phyloP scores from a whole-genome alignment of 2,113 vertebrate genomes.

The Nibea albiflora region DNA sequence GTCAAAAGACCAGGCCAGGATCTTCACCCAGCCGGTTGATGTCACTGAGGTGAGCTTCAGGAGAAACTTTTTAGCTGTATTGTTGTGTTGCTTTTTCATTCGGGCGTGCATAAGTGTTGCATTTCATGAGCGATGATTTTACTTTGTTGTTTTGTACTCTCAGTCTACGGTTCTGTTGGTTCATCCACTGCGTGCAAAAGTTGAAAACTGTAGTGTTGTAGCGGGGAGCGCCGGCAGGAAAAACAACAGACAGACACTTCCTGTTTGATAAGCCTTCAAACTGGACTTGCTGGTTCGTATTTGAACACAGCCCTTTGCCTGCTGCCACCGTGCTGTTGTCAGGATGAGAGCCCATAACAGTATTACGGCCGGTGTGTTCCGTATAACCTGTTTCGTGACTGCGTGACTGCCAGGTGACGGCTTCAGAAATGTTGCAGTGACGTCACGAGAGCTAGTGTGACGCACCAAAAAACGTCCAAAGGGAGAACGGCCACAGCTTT shows the following conservation, averaged over 20 bases:
- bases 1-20: constrained; percentile 93
- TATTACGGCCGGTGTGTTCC: neutral
- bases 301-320: neutral
- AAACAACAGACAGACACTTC: neutral
- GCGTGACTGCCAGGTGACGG: neutral
- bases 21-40: constrained; percentile 95
- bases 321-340: neutral
- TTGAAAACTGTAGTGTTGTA: neutral
- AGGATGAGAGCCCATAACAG: neutral
- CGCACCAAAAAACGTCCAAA: neutral
- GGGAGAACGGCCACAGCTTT: neutral
- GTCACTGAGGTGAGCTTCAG: constrained; percentile 87
- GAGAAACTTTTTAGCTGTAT: neutral
- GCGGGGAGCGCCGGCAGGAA: neutral
- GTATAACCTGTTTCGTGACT: neutral
- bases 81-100: neutral
- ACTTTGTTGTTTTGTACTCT: neutral
- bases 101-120: neutral
- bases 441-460: neutral
- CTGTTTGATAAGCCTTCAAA: constrained; percentile 12
- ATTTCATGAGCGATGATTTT: neutral
- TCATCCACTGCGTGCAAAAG: neutral
- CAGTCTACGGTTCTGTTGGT: no score
- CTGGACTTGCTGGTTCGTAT: constrained; percentile 10
- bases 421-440: neutral